Conservation (phyloP, 1,140 invertebrate genomes). For the Phthorimaea operculella region DNA sequence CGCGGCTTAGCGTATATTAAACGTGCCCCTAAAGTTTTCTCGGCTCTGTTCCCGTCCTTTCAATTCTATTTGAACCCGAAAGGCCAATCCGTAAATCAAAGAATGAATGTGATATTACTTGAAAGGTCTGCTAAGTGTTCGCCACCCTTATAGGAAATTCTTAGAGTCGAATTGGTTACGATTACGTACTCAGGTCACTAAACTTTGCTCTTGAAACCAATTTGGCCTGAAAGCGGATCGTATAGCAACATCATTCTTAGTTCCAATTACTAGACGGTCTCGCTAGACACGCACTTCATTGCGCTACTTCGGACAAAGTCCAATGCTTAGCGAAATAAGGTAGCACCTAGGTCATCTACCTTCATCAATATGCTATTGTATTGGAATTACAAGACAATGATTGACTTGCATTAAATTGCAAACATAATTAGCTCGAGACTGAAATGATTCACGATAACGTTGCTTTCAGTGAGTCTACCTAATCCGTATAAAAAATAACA, state of each 20-base stretch:
- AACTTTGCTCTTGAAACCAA: neutral
- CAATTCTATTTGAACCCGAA: no score
- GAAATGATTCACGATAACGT: neutral
- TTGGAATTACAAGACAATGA: neutral
- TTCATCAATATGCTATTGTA: conserved; percentile 1
- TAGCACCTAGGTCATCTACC: neutral
- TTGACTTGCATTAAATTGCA: neutral
- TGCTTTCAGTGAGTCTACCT: neutral
- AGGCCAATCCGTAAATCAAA: no score
- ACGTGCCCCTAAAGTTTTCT: neutral
- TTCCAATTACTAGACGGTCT: no score
- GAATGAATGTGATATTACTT: no score
- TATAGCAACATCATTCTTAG: neutral
- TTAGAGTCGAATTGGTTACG: no score
- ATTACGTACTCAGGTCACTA: no score
- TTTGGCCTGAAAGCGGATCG: neutral
- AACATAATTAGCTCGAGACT: neutral
- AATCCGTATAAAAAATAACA: neutral
- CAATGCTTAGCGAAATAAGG: neutral
- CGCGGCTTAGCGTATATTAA: neutral
- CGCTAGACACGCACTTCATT: no score
- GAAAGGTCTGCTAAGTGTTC: no score
- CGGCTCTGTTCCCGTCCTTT: no score
- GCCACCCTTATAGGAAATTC: no score
- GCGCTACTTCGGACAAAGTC: neutral